A percentile compares a stretch with the other conserved stretches of the same genome.
These are phyloP conservation scores for Podiceps cristatus DNA, from an alignment of 2,113 vertebrate genomes.

Conservation along the genomic window DNA sequence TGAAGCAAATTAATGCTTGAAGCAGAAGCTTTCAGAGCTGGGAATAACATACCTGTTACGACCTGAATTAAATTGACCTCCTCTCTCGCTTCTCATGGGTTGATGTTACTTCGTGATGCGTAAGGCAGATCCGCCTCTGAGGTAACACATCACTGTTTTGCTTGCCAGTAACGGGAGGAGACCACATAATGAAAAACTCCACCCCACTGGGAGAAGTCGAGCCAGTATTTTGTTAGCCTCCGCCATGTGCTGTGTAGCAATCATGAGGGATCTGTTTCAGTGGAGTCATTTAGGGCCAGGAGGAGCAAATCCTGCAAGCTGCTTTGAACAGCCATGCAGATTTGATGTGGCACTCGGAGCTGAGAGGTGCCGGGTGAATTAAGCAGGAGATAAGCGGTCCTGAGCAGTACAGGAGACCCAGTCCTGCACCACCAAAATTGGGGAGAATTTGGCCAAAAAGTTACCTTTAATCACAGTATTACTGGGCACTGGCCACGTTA, in stretches of 20 bases:
- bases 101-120: background rate
- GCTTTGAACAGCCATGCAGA: background rate
- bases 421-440: background rate
- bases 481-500: background rate
- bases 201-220: background rate
- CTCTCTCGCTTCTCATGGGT: background rate
- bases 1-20: slow-evolving; percentile 24
- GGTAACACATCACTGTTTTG: background rate
- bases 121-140: background rate
- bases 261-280: background rate
- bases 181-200: background rate
- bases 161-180: slow-evolving; percentile 18
- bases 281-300: background rate
- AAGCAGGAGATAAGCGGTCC: background rate
- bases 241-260: background rate
- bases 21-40: background rate
- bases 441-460: background rate
- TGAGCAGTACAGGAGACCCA: background rate
- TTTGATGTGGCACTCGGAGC: background rate
- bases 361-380: background rate
- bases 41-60: slow-evolving; percentile 44
- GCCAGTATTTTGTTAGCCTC: background rate
- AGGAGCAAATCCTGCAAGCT: background rate
- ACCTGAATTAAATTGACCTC: slow-evolving; percentile 21
- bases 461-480: background rate